A percentile compares a stretch with the other conserved stretches of the same genome.
Evolutionary conservation across 2,888 invertebrate genomes (phyloP).

Genomic region (Cyrtodaria siliqua): DNA sequence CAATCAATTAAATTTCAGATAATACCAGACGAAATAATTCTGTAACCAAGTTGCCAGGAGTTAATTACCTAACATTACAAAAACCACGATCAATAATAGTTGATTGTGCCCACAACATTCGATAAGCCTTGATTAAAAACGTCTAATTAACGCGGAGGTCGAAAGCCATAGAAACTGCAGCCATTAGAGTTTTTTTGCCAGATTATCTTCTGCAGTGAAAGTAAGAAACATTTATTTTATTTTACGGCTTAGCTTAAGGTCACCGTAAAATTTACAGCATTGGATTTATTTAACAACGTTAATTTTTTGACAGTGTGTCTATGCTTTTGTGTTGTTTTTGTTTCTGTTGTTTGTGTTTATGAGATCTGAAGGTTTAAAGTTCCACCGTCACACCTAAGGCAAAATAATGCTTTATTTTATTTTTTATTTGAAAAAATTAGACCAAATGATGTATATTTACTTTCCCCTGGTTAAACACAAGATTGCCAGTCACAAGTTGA

Average conservation of each 20-base stretch:
- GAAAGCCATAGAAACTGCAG: constrained; percentile 48
- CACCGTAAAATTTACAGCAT: no score
- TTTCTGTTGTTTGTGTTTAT: no score
- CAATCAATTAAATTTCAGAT: constrained; percentile 55
- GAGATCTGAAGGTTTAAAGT: no score
- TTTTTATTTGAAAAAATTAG: no score
- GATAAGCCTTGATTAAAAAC: constrained; percentile 65
- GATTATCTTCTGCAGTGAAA: constrained; percentile 38
- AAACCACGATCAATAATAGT: constrained; percentile 33
- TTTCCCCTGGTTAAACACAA: no score
- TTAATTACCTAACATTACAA: constrained; percentile 50
- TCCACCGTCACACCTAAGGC: no score
- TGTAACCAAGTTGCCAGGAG: constrained; percentile 46
- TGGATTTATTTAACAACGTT: no score
- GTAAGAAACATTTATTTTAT: constrained; percentile 21
- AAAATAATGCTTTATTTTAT: no score
- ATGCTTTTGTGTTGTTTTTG: no score
- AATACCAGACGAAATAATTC: constrained; percentile 32
- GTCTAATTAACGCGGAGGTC: constrained; percentile 56
- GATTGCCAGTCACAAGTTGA: no score
- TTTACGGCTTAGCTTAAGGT: neutral
- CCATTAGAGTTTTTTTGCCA: constrained; percentile 7
- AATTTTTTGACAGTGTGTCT: no score
- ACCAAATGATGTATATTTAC: no score
- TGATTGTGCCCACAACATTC: constrained; percentile 38